Conservation (phyloP, 92 coral and sea anemone species). For the Phymanthus crucifer region DNA sequence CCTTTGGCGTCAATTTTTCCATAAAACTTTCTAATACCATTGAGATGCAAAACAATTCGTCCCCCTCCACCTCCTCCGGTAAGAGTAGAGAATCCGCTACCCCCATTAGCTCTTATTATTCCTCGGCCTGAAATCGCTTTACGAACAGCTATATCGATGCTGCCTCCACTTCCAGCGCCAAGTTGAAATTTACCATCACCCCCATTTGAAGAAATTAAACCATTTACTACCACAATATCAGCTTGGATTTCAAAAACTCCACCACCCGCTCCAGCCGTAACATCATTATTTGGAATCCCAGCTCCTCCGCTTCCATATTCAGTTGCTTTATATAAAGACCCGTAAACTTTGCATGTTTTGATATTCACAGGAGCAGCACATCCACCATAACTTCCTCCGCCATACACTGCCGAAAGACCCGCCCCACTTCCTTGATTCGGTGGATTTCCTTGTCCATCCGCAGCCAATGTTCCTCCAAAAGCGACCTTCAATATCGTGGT, state of each 20-base stretch:
- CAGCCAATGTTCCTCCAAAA: conserved; percentile 67
- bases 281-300: conserved; percentile 29
- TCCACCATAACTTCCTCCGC: conserved; percentile 94
- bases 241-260: conserved; percentile 73
- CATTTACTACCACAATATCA: conserved; percentile 53
- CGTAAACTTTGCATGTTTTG: conserved; percentile 68
- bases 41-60: conserved; percentile 59
- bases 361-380: conserved; percentile 76
- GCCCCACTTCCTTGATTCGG: conserved; percentile 66
- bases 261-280: conserved; percentile 71
- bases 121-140: conserved; percentile 76
- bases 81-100: conserved; percentile 24
- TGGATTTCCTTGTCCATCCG: conserved; percentile 78
- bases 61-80: conserved; percentile 96
- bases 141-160: conserved; percentile 58
- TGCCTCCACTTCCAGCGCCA: conserved; percentile 95
- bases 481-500: conserved; percentile 79
- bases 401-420: conserved; percentile 6
- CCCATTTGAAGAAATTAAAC: conserved; percentile 81
- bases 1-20: conserved; percentile 76
- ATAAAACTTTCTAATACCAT: conserved; percentile 57
- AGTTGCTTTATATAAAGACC: conserved; percentile 70
- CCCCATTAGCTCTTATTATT: conserved; percentile 56
- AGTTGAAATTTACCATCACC: conserved; percentile 43
- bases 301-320: conserved; percentile 96